Evolutionary conservation across 1,140 invertebrate genomes (phyloP), one percentile per base, ranked within the genome.

Genomic region (Lerema accius): DNA sequence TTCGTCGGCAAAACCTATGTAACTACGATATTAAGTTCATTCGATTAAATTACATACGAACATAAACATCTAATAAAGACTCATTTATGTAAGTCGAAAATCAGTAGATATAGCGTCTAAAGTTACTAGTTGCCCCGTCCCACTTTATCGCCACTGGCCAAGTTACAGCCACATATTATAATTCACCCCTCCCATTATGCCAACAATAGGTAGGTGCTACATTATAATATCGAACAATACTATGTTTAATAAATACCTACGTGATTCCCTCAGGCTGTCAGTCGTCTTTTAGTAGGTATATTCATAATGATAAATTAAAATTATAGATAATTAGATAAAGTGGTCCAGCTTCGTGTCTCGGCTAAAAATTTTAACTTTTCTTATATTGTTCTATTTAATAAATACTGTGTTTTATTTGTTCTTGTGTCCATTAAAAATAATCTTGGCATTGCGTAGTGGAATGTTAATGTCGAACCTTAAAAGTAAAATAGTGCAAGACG

Each of bases 1-100:
- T 80, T 69, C 78, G 56, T 77, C 71, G 76, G 69, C 74, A 72
- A 80, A 81, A 86, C 78, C 76, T 84, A 82, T 76, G 78, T 82
- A 73, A 72, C 64, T 75, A 72, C 59, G 23, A 58, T 69, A 53
- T 66, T 64, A 67, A 63, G 35, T 64, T 69, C 45, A 65, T 56
- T 50, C 16, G 56, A 48, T 50, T 59, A 37, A 67, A 59, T 62
- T 48, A 53, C 55, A 46, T 45, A 48, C 46, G 65, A 77, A 77
- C 43, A 35, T 61, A 67, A 73, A 67, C 45, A 48, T 45, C 64
- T 70, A 70, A 37, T 49, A 62, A 60, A 35, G 28, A 63, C 69
- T 60, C 60, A 53, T 37, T 53, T 63, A 64, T n/a, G 40, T 16
- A 39, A 56, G 53, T 15, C 37, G 40, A 23, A 56, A 56, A 43